Conservation (phyloP, 2,888 invertebrate genomes). For the Hermaeophaga mercurialis region DNA sequence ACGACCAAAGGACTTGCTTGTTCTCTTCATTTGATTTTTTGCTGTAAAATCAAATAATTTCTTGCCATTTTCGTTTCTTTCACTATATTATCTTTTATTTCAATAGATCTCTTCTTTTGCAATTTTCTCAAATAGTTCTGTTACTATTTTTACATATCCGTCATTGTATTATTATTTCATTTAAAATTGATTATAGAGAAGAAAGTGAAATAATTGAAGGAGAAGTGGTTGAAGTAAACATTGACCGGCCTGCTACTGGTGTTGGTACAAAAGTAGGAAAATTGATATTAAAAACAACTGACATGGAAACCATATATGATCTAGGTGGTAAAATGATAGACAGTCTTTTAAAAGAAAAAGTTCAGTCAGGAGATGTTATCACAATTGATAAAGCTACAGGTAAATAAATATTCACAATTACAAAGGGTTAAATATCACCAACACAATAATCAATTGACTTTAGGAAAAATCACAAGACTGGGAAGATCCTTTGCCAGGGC, state of each 20-base stretch:
- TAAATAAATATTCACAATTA: not conserved
- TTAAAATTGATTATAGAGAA: constrained; percentile 66
- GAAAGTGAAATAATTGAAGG: constrained; percentile 99
- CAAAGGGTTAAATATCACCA: not conserved
- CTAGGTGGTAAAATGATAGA: constrained; percentile 98
- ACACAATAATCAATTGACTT: not conserved
- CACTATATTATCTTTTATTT: too few species aligned
- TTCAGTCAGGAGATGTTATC: constrained; percentile 94
- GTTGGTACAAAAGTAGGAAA: constrained; percentile 89
- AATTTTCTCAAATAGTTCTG: too few species aligned
- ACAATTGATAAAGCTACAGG: constrained; percentile 99
- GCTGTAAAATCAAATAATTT: too few species aligned
- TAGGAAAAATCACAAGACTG: constrained; percentile 61
- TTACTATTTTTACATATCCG: too few species aligned
- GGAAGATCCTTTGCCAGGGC: constrained; percentile 96
- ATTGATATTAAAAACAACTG: constrained; percentile 96
- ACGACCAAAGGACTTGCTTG: too few species aligned
- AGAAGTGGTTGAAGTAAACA: constrained; percentile 96
- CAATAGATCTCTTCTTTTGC: too few species aligned
- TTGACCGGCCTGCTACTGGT: constrained; percentile 93
- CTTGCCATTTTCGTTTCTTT: too few species aligned
- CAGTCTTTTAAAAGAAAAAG: constrained; percentile 93
- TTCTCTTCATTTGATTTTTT: too few species aligned
- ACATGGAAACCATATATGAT: constrained; percentile 99
- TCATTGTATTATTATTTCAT: too few species aligned